Evolutionary conservation across 1,140 invertebrate species (phyloP).

Genomic region (Drosophila santomea): DNA sequence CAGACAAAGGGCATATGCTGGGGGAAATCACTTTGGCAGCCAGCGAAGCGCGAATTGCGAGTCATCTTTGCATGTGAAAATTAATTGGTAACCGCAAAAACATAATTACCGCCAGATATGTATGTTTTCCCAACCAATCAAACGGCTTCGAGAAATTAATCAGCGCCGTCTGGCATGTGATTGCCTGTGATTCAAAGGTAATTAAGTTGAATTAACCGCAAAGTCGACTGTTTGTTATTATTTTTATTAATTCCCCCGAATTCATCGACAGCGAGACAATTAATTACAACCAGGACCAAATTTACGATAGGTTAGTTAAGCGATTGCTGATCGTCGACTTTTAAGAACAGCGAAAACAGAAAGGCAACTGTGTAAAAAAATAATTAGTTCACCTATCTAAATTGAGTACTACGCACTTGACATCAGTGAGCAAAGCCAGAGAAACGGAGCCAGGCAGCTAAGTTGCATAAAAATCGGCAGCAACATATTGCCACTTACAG

Average conservation of each 20-base stretch:
- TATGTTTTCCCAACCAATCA: constrained; percentile 3
- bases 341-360: constrained; percentile 57
- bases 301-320: constrained; percentile 18
- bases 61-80: constrained; percentile 56
- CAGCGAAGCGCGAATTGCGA: constrained; percentile 45
- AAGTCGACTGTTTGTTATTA: constrained; percentile 23
- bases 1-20: constrained; percentile 17
- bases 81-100: constrained; percentile 62
- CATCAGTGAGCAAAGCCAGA: constrained; percentile 60
- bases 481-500: constrained; percentile 58
- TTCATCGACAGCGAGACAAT: not conserved
- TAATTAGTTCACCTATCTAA: not conserved
- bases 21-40: constrained; percentile 59
- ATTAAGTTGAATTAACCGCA: constrained; percentile 61
- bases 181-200: constrained; percentile 49
- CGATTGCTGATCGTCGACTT: constrained; percentile 54
- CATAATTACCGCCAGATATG: constrained; percentile 29
- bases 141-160: constrained; percentile 61
- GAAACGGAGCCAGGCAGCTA: constrained; percentile 54
- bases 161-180: constrained; percentile 27
- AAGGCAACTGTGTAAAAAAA: constrained; percentile 49
- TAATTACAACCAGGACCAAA: not conserved
- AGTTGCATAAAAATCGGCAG: constrained; percentile 61
- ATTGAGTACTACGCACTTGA: constrained; percentile 29
- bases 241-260: constrained; percentile 39